Conservation (phyloP, 2,113 vertebrate genomes). For the Sapayoa aenigma region DNA sequence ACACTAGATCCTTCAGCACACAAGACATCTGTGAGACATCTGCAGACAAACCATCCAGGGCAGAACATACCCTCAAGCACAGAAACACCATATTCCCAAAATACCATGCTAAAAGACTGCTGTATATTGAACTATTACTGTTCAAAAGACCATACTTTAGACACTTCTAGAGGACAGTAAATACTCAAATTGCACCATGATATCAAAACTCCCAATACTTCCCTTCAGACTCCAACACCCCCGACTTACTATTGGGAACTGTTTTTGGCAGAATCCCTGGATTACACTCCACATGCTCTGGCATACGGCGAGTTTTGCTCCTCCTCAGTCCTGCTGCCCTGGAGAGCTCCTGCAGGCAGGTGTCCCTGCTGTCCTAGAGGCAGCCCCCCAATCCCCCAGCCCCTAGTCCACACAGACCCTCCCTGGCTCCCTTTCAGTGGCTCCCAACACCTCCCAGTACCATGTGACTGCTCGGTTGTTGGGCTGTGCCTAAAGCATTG, state of each 20-base stretch:
- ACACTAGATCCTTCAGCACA: background rate
- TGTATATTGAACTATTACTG: background rate
- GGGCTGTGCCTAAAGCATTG: too few relatives aligned
- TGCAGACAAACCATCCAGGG: background rate
- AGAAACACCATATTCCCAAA: background rate
- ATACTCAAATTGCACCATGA: background rate
- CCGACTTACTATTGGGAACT: background rate
- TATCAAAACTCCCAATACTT: background rate
- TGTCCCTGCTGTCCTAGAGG: too few relatives aligned
- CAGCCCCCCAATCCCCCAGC: too few relatives aligned
- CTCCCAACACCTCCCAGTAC: too few relatives aligned
- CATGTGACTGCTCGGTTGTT: background rate
- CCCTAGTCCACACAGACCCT: background rate
- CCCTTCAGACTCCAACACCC: background rate
- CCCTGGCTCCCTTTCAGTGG: background rate
- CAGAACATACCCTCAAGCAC: background rate
- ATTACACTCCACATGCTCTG: background rate
- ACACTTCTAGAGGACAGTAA: background rate
- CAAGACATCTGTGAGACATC: background rate
- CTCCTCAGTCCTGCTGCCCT: background rate
- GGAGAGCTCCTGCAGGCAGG: too few relatives aligned
- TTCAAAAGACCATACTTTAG: background rate
- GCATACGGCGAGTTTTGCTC: background rate
- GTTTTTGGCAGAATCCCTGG: background rate
- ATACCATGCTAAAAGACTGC: rapidly evolving